Base-by-base conservation (phyloP, 2,888 invertebrate species). In the Xanthorhoe designata region DNA sequence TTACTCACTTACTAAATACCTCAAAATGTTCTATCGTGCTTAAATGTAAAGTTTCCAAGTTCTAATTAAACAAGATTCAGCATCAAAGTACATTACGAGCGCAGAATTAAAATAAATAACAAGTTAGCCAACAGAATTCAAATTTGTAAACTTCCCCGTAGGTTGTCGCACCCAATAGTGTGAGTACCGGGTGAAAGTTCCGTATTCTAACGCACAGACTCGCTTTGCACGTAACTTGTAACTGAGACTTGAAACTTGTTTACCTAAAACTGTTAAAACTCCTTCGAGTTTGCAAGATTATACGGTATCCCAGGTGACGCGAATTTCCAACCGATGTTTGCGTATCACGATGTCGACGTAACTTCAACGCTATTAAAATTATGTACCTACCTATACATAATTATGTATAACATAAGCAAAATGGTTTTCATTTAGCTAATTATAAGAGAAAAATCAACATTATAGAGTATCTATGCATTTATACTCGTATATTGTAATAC, bases 201-300 rank as follows among this genome's bases (percentile, higher is more conserved):
- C 75, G 66, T 71, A 74, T 77, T 77, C 72, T 75, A 75, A 78
- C 74, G 74, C 61, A 61, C 56, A 69, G 73, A 75, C 75, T 79
- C 78, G 74, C 78, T 80, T 78, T 78, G 73, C 77, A 74, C 75
- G 74, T 75, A 75, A 82, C 78, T 80, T 78, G 78, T 81, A 78
- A 81, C 75, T 77, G 78, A 79, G 78, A 73, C 61, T 61, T 52
- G 68, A 50, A 77, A 80, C 77, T 79, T 72, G 77, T 78, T 83
- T 82, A 81, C 82, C 77, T 75, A 79, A 80, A 82, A 80, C 78
- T 77, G 78, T 77, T 80, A 78, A 78, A 80, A 79, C 78, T 78
- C 67, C 62, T 73, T 72, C 76, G 68, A 76, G 79, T 74, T 77
- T 70, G 64, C 72, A 77, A 61, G 52, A 57, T 53, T 60, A 51